These are phyloP conservation scores for Euura lappo DNA, from an alignment of 1,140 invertebrate species.

Conservation along the genomic window DNA sequence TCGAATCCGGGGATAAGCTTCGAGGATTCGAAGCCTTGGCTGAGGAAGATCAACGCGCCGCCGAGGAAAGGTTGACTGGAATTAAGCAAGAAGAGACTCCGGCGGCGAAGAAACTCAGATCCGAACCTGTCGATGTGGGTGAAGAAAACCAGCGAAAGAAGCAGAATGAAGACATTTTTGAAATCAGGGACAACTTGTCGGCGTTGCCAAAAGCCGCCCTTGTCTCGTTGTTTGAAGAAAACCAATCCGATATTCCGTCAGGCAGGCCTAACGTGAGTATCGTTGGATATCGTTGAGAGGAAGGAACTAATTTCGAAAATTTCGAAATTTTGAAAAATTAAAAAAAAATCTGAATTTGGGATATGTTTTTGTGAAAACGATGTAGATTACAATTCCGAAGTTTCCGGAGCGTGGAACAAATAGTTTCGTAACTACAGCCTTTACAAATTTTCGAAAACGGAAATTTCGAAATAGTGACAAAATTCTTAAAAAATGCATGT, in stretches of 20 bases:
- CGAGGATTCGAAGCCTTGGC: constrained; percentile 77
- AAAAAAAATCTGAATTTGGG: too few relatives aligned
- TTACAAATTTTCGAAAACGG: too few relatives aligned
- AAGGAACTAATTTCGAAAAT: constrained; percentile 15
- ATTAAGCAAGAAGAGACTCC: constrained; percentile 60
- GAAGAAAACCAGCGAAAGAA: constrained; percentile 69
- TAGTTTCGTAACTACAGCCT: too few relatives aligned
- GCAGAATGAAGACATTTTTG: constrained; percentile 82
- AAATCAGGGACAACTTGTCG: constrained; percentile 64
- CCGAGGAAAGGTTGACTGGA: constrained; percentile 70
- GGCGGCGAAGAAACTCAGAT: constrained; percentile 72
- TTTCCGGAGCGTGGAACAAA: too few relatives aligned
- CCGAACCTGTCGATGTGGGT: constrained; percentile 63
- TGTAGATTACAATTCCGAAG: too few relatives aligned
- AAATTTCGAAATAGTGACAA: too few relatives aligned
- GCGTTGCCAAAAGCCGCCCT: constrained; percentile 64
- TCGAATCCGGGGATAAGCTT: constrained; percentile 71
- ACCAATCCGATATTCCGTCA: constrained; percentile 48
- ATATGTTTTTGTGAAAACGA: too few relatives aligned
- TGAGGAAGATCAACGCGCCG: constrained; percentile 76
- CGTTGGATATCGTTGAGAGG: constrained; percentile 71
- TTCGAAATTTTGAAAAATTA: too few relatives aligned
- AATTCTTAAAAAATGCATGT: too few relatives aligned
- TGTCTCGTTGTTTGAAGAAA: constrained; percentile 71
- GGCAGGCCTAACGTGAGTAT: constrained; percentile 68